Evolutionary conservation across 2,113 vertebrate species (phyloP).

Genomic region (Morone saxatilis): DNA sequence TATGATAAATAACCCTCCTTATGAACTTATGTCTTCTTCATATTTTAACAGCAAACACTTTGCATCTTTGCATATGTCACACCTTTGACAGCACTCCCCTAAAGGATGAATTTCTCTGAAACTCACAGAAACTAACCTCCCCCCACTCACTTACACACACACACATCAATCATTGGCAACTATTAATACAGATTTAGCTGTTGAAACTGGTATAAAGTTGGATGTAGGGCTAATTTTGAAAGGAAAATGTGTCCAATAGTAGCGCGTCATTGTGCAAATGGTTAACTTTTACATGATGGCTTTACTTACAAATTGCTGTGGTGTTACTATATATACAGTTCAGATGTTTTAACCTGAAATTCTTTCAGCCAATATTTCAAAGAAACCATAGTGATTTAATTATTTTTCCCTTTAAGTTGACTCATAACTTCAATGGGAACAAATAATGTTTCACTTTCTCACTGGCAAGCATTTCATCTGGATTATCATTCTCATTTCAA

Average conservation of each 20-base stretch:
- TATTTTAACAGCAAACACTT: conserved; percentile 35
- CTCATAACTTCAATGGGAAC: conserved; percentile 13
- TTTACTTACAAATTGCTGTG: conserved; percentile 1
- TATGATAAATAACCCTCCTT: conserved; percentile 37
- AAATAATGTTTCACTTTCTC: conserved; percentile 14
- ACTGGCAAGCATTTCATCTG: background rate
- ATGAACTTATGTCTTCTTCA: conserved; percentile 14
- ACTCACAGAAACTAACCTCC: conserved; percentile 36
- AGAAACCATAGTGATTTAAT: conserved; percentile 3
- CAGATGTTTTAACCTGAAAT: conserved; percentile 16
- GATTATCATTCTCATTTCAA: background rate
- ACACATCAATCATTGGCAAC: conserved; percentile 4
- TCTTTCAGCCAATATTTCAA: background rate
- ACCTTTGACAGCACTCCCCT: conserved; percentile 33
- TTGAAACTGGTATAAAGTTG: background rate
- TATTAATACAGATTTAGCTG: conserved; percentile 13
- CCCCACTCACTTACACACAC: background rate
- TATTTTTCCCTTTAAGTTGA: background rate
- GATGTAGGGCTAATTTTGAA: conserved; percentile 13
- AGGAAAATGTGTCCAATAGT: conserved; percentile 3
- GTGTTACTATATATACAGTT: background rate
- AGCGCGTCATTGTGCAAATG: background rate
- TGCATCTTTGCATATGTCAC: conserved; percentile 46
- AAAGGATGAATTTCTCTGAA: conserved; percentile 42
- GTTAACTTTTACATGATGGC: conserved; percentile 9